Evolutionary conservation across 1,140 invertebrate species (phyloP).

Genomic region (Chironomus striatipennis): DNA sequence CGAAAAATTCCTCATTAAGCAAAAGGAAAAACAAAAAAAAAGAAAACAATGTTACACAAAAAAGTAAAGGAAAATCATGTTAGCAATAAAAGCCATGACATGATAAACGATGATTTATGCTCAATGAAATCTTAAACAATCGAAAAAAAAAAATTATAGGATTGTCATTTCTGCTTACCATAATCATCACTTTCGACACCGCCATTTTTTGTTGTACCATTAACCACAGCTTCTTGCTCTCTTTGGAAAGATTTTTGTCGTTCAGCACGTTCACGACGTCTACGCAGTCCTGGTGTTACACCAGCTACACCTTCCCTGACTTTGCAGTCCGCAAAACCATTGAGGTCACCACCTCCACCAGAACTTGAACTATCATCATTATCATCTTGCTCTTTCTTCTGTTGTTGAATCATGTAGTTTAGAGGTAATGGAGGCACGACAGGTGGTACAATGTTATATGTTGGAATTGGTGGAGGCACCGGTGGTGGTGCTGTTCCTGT

Average conservation of each 20-base stretch:
- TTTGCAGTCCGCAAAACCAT: conserved; percentile 32
- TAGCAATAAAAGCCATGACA: not conserved
- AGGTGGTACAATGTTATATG: conserved; percentile 32
- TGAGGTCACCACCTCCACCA: conserved; percentile 36
- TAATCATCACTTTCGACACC: conserved; percentile 43
- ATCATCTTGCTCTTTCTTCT: conserved; percentile 34
- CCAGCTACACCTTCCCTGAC: conserved; percentile 45
- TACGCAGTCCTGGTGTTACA: conserved; percentile 63
- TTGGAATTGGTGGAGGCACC: conserved; percentile 31
- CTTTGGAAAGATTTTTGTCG: conserved; percentile 70
- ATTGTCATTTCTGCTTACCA: conserved; percentile 35
- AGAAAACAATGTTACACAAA: too few relatives aligned
- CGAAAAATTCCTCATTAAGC: too few relatives aligned
- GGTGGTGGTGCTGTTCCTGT: conserved; percentile 52
- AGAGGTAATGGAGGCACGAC: conserved; percentile 30
- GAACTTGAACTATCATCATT: conserved; percentile 41
- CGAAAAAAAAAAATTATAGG: not conserved
- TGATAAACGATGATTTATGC: not conserved
- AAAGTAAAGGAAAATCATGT: not conserved
- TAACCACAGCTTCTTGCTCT: conserved; percentile 59
- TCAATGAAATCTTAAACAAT: not conserved
- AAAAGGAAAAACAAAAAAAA: too few relatives aligned
- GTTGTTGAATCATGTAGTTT: conserved; percentile 32
- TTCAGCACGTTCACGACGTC: conserved; percentile 65
- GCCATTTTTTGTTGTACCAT: conserved; percentile 40